Evolutionary conservation across 2,888 invertebrate species (phyloP).

Genomic region (Meliscaeva auricollis): DNA sequence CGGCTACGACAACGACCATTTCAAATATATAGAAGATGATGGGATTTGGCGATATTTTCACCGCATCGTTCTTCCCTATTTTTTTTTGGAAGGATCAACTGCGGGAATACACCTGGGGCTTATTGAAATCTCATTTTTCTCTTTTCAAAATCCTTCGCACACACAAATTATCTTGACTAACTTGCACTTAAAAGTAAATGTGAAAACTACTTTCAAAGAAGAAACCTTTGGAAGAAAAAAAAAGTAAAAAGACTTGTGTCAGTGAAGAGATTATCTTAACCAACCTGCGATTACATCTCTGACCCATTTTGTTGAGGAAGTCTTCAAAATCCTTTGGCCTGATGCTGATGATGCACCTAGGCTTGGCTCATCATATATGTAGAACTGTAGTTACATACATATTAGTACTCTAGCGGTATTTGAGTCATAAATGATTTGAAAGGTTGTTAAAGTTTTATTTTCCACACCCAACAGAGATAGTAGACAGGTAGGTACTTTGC

Average conservation of each 20-base stretch:
- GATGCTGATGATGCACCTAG: conserved; percentile 3
- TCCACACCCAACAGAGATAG: background rate
- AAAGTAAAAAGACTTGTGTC: conserved; percentile 31
- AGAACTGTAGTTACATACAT: background rate
- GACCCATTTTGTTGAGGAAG: conserved; percentile 65
- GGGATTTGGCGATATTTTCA: conserved; percentile 31
- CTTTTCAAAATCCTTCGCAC: conserved; percentile 48
- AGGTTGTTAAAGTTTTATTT: conserved; percentile 36
- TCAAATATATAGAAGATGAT: background rate
- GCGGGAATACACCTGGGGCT: conserved; percentile 57
- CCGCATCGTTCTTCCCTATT: background rate
- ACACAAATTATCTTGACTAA: conserved; percentile 66
- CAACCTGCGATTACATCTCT: conserved; percentile 68
- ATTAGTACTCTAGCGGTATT: background rate
- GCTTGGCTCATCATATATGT: background rate
- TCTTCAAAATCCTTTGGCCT: conserved; percentile 51
- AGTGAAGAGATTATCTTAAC: conserved; percentile 59
- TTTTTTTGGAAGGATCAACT: background rate
- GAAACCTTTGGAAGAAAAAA: background rate
- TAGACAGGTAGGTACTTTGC: background rate
- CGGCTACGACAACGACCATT: background rate
- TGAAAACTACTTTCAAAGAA: conserved; percentile 16
- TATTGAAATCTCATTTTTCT: conserved; percentile 68
- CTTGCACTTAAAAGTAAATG: conserved; percentile 63
- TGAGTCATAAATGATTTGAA: conserved; percentile 52